Evolutionary conservation across 2,113 vertebrate species (phyloP), one percentile per base, ranked within the genome.

Genomic region (Oxyura jamaicensis): DNA sequence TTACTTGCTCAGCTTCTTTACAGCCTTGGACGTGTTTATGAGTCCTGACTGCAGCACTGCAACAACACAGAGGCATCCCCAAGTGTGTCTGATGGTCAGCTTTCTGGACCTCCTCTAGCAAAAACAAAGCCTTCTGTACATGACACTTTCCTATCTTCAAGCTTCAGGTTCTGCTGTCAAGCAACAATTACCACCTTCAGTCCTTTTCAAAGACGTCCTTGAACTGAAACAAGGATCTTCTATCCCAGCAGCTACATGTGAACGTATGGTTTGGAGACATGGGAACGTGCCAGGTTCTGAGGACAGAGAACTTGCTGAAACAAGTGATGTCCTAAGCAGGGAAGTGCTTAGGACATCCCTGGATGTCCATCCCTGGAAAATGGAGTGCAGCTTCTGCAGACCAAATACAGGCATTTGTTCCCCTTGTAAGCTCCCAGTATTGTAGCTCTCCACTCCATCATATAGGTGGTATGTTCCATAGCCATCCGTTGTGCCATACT

Each of bases 81-180:
- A 35, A 8, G 2, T 8, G 22, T 28, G 18, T 33, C 77, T 0
- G 0, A 6, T 33, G 42, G 35, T 72, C 83, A 89, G 1, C 66
- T 69, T 83, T 58, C n/a, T n/a, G 33, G 9, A 62, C 25, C 16
- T 6, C 25, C 31, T 59, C 53, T 42, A 76, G 83, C 69, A 69
- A 91, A 96, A 72, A 29, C 72, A 71, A 59, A 91, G 39, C 6
- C 68, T 71, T 65, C 72, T 83, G 33, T 35, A 58, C 17, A 15
- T 28, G 44, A 79, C 29, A 23, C 14, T 66, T 68, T 74, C 33
- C 33, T 50, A 0, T 46, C 53, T 82, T 81, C 42, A 44, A 56
- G 42, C 42, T 67, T 78, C 48, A 81, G 33, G 56, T 53, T 71
- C 23, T 71, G 28, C 36, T 52, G 25, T 21, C 35, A 33, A 86